These are phyloP conservation scores for Danaus melanippus DNA, from an alignment of 1,140 invertebrate species.

Conservation along the genomic window DNA sequence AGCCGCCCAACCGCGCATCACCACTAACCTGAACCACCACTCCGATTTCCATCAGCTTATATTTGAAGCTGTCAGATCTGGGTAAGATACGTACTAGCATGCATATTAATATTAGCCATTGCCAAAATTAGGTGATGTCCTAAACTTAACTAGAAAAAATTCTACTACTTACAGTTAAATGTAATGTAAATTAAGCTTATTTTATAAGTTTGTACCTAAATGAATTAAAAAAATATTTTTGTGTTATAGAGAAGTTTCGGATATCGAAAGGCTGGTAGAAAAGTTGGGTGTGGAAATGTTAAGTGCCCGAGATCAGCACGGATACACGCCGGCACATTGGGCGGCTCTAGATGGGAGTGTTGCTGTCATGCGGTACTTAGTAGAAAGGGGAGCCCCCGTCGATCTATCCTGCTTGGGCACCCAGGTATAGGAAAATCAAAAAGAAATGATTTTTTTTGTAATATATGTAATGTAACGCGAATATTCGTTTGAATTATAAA, in stretches of 20 bases:
- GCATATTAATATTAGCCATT: too few relatives aligned
- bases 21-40: slow-evolving; percentile 47
- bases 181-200: slow-evolving; percentile 12
- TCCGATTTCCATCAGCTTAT: slow-evolving; percentile 73
- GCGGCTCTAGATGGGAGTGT: slow-evolving; percentile 89
- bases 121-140: too few relatives aligned
- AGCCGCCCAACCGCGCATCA: slow-evolving; percentile 58
- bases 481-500: not conserved
- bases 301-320: slow-evolving; percentile 87
- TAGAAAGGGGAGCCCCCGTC: slow-evolving; percentile 85
- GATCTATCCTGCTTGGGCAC: slow-evolving; percentile 90
- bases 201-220: too few relatives aligned
- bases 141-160: not conserved
- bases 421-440: slow-evolving; percentile 35
- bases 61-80: slow-evolving; percentile 77
- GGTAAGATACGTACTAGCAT: slow-evolving; percentile 46
- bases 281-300: slow-evolving; percentile 81
- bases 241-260: slow-evolving; percentile 77
- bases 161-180: not conserved
- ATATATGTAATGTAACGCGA: too few relatives aligned
- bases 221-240: not conserved
- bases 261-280: slow-evolving; percentile 84
- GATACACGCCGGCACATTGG: slow-evolving; percentile 94
- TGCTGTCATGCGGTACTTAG: slow-evolving; percentile 86
- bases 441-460: too few relatives aligned